Conservation (phyloP, 2,113 vertebrate genomes). For the Dipodomys stephensi region DNA sequence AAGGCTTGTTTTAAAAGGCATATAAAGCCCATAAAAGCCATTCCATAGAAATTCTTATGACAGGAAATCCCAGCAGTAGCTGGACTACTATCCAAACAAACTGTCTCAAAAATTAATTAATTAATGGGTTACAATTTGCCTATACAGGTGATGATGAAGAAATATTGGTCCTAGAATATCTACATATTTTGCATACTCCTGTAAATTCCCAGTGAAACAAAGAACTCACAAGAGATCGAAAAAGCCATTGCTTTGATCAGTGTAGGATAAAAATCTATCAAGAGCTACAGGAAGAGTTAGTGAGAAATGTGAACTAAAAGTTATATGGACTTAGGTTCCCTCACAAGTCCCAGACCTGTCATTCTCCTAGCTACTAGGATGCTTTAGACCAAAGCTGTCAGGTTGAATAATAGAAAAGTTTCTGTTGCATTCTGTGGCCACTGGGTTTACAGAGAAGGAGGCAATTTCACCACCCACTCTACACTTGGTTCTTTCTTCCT, state of each 20-base stretch:
- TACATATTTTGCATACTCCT: neutral
- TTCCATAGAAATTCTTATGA: neutral
- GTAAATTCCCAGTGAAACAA: neutral
- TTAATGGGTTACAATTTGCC: neutral
- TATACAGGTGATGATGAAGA: neutral
- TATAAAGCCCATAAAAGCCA: neutral
- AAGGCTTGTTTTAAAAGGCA: neutral
- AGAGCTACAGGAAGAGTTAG: slow-evolving; percentile 44
- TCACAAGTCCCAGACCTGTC: neutral
- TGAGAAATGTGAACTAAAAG: slow-evolving; percentile 1
- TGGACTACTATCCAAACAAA: neutral
- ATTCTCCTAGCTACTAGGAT: neutral
- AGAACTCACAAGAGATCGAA: neutral
- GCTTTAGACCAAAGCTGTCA: neutral
- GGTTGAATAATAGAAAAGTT: slow-evolving; percentile 7
- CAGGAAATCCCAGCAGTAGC: neutral
- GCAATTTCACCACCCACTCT: neutral
- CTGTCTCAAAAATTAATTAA: slow-evolving; percentile 33
- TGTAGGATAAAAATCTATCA: neutral
- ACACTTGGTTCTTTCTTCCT: slow-evolving; percentile 41
- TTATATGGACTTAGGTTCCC: neutral
- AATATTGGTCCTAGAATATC: neutral
- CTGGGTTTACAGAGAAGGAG: neutral
- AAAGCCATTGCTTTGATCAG: neutral
- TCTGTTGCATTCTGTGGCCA: slow-evolving; percentile 15